A percentile compares a stretch with the other conserved stretches of the same genome.
Conservation (phyloP, 1,140 invertebrate genomes). For the Stegodyphus mimosarum region DNA sequence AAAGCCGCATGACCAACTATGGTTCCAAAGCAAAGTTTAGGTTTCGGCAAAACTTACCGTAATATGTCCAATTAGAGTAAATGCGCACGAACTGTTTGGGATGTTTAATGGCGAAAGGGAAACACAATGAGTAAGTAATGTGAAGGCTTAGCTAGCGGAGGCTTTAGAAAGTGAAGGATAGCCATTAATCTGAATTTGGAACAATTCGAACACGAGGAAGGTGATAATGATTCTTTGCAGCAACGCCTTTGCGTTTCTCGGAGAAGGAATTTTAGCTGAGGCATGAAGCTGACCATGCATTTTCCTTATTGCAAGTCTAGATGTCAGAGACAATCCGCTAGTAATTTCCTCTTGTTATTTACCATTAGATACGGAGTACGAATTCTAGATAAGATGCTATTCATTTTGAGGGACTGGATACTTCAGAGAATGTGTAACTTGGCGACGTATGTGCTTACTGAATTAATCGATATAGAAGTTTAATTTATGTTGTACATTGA, state of each 20-base stretch:
- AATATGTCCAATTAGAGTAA: slow-evolving; percentile 8
- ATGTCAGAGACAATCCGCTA: neutral
- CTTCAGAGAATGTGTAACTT: no score
- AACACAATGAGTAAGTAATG: slow-evolving; percentile 20
- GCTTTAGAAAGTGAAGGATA: neutral
- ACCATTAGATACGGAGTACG: neutral
- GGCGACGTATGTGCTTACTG: no score
- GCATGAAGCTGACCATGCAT: neutral
- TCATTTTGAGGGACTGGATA: no score
- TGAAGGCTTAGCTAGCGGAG: neutral
- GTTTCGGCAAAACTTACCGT: neutral
- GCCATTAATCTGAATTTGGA: slow-evolving; percentile 34
- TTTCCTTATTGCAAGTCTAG: neutral
- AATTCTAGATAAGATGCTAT: neutral
- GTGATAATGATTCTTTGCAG: slow-evolving; percentile 14
- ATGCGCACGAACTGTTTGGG: neutral
- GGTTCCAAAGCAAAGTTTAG: neutral
- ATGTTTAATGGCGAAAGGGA: neutral
- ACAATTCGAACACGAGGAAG: slow-evolving; percentile 22
- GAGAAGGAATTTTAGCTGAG: neutral
- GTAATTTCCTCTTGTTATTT: neutral
- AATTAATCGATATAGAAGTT: no score
- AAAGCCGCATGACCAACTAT: no score
- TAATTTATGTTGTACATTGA: no score
- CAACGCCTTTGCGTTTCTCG: neutral